Evolutionary conservation across 2,113 vertebrate genomes (phyloP).

Genomic region (Caretta caretta): DNA sequence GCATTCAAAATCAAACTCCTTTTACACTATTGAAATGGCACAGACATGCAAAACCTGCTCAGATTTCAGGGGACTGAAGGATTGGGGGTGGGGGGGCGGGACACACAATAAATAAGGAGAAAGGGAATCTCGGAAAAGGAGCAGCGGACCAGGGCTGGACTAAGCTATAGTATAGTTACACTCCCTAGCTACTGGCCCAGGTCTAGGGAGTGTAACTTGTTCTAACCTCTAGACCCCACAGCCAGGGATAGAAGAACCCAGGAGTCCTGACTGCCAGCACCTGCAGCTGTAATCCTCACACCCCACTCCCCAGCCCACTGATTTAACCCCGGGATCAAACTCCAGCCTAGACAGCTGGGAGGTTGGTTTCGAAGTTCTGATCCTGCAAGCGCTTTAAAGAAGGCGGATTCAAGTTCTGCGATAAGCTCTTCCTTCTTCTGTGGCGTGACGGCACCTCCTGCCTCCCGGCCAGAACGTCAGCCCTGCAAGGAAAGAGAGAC

Average conservation of each 20-base stretch:
- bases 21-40: background rate
- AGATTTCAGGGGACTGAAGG: background rate
- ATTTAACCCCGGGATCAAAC: background rate
- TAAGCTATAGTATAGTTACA: background rate
- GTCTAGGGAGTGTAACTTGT: too few relatives aligned
- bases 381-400: background rate
- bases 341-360: background rate
- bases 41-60: background rate
- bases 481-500: background rate
- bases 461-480: background rate
- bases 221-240: background rate
- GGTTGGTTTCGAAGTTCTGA: background rate
- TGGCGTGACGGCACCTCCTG: background rate
- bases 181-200: background rate
- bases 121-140: background rate
- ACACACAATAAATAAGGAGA: background rate
- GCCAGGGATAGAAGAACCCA: background rate
- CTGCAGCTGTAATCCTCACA: background rate
- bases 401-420: background rate
- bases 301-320: too few relatives aligned
- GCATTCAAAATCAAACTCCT: background rate
- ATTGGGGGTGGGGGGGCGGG: too few relatives aligned
- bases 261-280: background rate
- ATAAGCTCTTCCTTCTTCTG: background rate
- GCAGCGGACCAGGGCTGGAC: background rate